These are phyloP conservation scores for Epizoanthus illoricatus DNA, from an alignment of 92 coral and sea anemone genomes.

Conservation along the genomic window DNA sequence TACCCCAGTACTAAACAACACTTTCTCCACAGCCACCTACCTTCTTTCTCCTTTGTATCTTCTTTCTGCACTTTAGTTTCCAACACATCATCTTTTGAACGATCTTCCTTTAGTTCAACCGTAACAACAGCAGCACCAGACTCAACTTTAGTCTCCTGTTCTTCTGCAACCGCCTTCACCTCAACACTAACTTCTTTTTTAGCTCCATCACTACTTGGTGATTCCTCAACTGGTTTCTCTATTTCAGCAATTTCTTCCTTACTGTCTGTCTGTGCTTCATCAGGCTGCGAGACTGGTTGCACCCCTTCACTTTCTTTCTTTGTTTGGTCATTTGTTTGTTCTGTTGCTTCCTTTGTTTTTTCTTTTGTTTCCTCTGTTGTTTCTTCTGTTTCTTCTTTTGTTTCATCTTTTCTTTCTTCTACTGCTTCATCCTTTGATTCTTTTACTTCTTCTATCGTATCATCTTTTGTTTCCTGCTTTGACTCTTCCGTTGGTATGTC, in stretches of 20 bases:
- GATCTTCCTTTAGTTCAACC: not conserved
- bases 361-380: not conserved
- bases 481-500: not conserved
- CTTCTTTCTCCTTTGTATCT: not conserved
- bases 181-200: not conserved
- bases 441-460: not conserved
- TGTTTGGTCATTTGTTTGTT: not conserved
- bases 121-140: not conserved
- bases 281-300: not conserved
- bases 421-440: not conserved
- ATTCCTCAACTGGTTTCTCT: not conserved
- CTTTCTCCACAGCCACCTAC: not conserved
- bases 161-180: not conserved
- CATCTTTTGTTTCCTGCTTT: not conserved
- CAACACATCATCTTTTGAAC: not conserved
- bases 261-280: not conserved
- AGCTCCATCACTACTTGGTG: not conserved
- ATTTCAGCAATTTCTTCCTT: not conserved
- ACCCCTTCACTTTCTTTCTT: not conserved
- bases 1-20: too few relatives aligned
- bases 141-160: not conserved
- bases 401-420: not conserved
- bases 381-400: slow-evolving; percentile 4
- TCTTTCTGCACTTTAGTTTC: slow-evolving; percentile 8
- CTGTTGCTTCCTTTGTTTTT: not conserved